A percentile compares a stretch with the other conserved stretches of the same genome.
phyloP scores from a whole-genome alignment of 2,797 vertebrate species.

The Champsocephalus esox region DNA sequence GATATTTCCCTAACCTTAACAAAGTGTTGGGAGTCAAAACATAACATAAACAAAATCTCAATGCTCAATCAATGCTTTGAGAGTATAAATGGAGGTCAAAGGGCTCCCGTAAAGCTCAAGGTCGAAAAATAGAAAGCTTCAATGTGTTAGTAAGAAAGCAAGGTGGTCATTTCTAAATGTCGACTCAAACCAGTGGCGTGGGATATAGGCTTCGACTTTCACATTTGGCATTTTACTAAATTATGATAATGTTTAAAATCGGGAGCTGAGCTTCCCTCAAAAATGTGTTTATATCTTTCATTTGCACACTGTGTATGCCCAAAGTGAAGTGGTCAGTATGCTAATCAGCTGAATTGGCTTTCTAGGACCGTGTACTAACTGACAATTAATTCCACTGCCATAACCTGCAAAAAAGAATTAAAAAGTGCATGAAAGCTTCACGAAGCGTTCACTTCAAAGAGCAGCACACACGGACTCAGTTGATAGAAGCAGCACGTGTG shows the following conservation, averaged over 20 bases:
- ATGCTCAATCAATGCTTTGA: too few species aligned
- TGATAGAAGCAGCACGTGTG: slow-evolving; percentile 64
- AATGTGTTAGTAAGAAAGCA: not conserved
- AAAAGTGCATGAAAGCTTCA: slow-evolving; percentile 46
- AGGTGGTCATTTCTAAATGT: not conserved
- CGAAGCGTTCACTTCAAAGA: slow-evolving; percentile 66
- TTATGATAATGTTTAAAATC: not conserved
- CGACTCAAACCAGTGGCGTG: not conserved
- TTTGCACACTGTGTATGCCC: slow-evolving; percentile 1
- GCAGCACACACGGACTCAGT: slow-evolving; percentile 39
- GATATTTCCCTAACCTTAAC: too few species aligned
- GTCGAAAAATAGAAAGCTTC: not conserved
- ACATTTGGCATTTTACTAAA: not conserved
- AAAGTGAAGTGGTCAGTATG: not conserved
- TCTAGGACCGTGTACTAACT: slow-evolving; percentile 21
- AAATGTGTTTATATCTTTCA: not conserved
- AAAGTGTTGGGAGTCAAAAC: too few species aligned
- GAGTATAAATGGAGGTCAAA: too few species aligned
- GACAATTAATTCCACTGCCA: slow-evolving; percentile 48
- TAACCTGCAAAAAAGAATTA: slow-evolving; percentile 42
- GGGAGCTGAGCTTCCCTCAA: not conserved
- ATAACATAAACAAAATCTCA: too few species aligned
- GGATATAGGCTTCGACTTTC: not conserved
- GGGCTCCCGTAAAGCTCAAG: too few species aligned
- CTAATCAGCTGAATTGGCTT: slow-evolving; percentile 18